Base-by-base conservation (phyloP, 1,140 invertebrate species). In the Drosophila truncata region DNA sequence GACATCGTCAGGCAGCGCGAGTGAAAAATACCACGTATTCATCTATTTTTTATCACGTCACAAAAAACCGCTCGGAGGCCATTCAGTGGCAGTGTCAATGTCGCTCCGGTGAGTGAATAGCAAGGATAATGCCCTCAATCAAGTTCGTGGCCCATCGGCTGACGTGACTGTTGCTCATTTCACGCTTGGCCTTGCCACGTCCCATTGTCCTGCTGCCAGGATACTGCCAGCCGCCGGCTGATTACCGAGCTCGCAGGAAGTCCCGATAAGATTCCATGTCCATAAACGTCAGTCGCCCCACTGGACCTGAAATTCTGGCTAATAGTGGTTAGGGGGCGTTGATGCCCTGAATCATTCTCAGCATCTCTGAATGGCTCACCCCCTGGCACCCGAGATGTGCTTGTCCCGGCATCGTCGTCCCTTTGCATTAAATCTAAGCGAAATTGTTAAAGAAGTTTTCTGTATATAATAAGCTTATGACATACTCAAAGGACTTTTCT, bases 151-250 rank as follows among this genome's bases (percentile, higher is more conserved):
- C 54, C 44, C 44, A 49, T 33, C 29, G 69, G 67, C n/a, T 73
- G 70, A 73, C 70, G 70, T 73, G 70, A 72, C 70, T 73, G 70
- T 73, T 73, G 54, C 50, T 73, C 44, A 73, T 73, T 73, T 73
- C 70, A 73, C 70, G 70, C 70, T 73, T 73, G 70, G 70, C 44
- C 70, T 50, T 73, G 14, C 55, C 67, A 73, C 70, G 47, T 73
- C 35, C 69, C 67, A 73, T 72, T 73, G 70, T 73, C 67, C 70
- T 72, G 70, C 44, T 33, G 50, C 37, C 66, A 35, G 46, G 66
- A 60, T 55, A 23, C 20, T 49, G 44, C 42, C 69, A 72, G 42
- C 35, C 52, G 44, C 70, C 54, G 33, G 67, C 70, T 72, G 52
- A 73, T 73, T 73, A 35, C 69, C 66, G 67, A 73, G 18, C 58